phyloP scores from a whole-genome alignment of 2,797 vertebrate genomes.

The Anableps anableps region DNA sequence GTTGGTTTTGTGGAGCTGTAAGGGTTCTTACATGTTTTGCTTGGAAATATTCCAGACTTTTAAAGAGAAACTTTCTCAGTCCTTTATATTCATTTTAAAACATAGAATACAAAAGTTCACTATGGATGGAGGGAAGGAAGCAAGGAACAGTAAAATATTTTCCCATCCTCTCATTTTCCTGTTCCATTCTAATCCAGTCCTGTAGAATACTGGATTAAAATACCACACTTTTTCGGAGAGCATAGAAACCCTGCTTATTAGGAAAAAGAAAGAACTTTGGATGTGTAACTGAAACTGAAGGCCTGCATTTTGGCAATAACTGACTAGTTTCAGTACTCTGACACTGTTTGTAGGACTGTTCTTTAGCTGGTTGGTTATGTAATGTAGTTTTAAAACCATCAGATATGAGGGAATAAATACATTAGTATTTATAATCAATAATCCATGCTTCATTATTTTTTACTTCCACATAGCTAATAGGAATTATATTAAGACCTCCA shows the following conservation, averaged over 20 bases:
- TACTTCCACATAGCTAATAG: constrained; percentile 29
- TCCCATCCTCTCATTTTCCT: no score
- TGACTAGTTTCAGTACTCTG: background rate
- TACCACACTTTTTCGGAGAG: background rate
- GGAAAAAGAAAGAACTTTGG: background rate
- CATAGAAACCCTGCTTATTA: background rate
- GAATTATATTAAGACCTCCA: constrained; percentile 33
- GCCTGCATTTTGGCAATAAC: background rate
- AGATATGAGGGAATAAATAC: constrained; percentile 29
- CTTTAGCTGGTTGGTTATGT: constrained; percentile 8
- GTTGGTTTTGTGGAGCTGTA: no score
- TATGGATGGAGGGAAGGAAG: no score
- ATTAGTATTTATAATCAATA: constrained; percentile 23
- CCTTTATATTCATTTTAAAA: no score
- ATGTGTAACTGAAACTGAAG: background rate
- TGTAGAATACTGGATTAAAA: background rate
- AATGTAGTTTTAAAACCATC: constrained; percentile 14
- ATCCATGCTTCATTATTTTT: constrained; percentile 19
- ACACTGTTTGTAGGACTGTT: background rate
- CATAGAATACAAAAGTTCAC: no score
- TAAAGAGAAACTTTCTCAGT: no score
- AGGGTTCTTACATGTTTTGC: no score
- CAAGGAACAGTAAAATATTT: no score
- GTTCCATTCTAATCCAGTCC: background rate
- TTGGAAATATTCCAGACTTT: no score